A percentile compares a stretch with the other conserved stretches of the same genome.
Conservation (phyloP, 1,140 invertebrate species). For the Lepidurus apus region DNA sequence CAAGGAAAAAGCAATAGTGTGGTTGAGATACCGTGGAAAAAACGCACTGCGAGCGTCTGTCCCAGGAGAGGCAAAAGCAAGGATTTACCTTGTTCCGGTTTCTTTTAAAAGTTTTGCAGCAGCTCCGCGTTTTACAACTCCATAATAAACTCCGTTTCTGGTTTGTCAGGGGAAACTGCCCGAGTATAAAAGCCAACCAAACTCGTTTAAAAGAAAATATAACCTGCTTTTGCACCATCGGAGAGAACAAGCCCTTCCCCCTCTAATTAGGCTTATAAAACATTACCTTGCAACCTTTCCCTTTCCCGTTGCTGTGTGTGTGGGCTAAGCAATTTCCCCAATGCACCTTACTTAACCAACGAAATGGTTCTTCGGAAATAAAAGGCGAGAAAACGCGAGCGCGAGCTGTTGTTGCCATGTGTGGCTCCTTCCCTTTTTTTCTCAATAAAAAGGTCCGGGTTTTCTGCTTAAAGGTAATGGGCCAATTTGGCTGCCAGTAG, state of each 20-base stretch:
- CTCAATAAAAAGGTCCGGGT: neutral
- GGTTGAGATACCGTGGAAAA: slow-evolving; percentile 21
- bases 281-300: neutral
- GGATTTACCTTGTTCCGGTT: no score
- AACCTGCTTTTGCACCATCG: neutral
- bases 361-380: neutral
- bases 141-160: neutral
- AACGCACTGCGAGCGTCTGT: neutral
- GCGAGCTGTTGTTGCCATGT: neutral
- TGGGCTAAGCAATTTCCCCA: neutral
- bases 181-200: neutral
- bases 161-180: neutral
- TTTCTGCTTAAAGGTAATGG: neutral
- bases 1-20: neutral
- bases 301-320: neutral
- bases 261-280: neutral
- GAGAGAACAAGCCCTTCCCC: neutral
- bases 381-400: slow-evolving; percentile 14
- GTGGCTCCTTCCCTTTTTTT: neutral
- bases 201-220: neutral
- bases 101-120: neutral
- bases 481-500: neutral
- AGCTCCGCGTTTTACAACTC: slow-evolving; percentile 12
- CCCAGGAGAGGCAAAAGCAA: no score
- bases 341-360: slow-evolving; percentile 16